Evolutionary conservation across 2,888 invertebrate genomes (phyloP).

Genomic region (Abrostola triplasia): DNA sequence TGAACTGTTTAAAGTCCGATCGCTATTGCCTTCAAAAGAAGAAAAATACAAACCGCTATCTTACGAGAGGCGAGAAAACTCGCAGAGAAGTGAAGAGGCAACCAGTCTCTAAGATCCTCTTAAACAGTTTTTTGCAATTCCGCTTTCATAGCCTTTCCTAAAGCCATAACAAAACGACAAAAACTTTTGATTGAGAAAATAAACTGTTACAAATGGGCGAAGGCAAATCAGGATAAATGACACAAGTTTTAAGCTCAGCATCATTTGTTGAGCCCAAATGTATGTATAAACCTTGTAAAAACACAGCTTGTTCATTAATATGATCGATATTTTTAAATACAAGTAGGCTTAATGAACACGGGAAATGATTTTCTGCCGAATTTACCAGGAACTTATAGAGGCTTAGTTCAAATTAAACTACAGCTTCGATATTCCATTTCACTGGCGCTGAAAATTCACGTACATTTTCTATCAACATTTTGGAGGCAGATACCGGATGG

Average conservation of each 20-base stretch:
- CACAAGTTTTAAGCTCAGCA: neutral
- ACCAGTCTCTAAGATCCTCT: conserved; percentile 6
- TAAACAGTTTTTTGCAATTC: conserved; percentile 25
- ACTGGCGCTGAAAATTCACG: conserved; percentile 12
- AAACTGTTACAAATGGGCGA: conserved; percentile 12
- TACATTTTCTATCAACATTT: conserved; percentile 19
- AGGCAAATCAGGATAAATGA: conserved; percentile 4
- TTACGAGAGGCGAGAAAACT: conserved; percentile 28
- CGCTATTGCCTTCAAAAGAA: conserved; percentile 1
- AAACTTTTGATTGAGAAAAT: conserved; percentile 28
- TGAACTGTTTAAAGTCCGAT: conserved; percentile 11
- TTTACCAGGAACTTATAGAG: conserved; percentile 2
- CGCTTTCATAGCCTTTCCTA: conserved; percentile 18
- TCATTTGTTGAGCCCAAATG: neutral
- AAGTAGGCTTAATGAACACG: conserved; percentile 5
- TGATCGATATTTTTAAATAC: conserved; percentile 13
- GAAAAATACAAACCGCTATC: conserved; percentile 9
- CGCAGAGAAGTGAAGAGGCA: conserved; percentile 3
- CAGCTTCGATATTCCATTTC: conserved; percentile 34
- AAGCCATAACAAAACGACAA: conserved; percentile 20
- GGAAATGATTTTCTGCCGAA: conserved; percentile 12
- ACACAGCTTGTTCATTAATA: conserved; percentile 17
- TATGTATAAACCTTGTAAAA: neutral
- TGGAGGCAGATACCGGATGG: conserved; percentile 13
- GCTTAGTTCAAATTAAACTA: conserved; percentile 23